phyloP scores from a whole-genome alignment of 2,113 vertebrate species.

The Paratilapia polleni region DNA sequence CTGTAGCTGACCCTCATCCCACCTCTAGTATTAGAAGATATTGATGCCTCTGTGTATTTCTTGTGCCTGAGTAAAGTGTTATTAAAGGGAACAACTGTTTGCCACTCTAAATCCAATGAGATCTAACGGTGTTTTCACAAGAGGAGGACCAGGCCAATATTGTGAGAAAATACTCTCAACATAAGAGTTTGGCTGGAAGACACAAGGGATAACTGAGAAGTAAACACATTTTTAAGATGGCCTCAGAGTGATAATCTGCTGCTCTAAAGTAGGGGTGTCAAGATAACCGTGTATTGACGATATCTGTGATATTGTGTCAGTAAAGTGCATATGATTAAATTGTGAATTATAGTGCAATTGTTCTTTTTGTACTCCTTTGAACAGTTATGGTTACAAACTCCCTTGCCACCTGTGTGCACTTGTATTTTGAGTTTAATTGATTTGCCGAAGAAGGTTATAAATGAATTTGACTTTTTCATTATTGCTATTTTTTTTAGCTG shows the following conservation, averaged over 20 bases:
- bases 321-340: not conserved
- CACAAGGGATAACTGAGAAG: conserved; percentile 20
- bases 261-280: not conserved
- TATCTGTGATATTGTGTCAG: not conserved
- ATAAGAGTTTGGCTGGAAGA: conserved; percentile 28
- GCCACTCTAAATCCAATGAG: conserved; percentile 6
- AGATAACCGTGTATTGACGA: not conserved
- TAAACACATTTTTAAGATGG: conserved; percentile 10
- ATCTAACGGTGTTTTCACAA: conserved; percentile 16
- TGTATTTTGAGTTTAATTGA: not conserved
- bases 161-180: conserved; percentile 8
- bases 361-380: not conserved
- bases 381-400: not conserved
- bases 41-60: not conserved
- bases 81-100: conserved; percentile 30
- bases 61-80: conserved; percentile 11
- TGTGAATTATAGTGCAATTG: not conserved
- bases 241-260: conserved; percentile 11
- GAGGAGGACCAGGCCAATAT: conserved; percentile 13
- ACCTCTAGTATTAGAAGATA: conserved; percentile 6
- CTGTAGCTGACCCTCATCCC: conserved; percentile 4
- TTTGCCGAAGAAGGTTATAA: not conserved
- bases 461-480: not conserved
- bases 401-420: not conserved
- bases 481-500: not conserved